Evolutionary conservation across 2,888 invertebrate genomes (phyloP).

Genomic region (Oxyteleia sp.): DNA sequence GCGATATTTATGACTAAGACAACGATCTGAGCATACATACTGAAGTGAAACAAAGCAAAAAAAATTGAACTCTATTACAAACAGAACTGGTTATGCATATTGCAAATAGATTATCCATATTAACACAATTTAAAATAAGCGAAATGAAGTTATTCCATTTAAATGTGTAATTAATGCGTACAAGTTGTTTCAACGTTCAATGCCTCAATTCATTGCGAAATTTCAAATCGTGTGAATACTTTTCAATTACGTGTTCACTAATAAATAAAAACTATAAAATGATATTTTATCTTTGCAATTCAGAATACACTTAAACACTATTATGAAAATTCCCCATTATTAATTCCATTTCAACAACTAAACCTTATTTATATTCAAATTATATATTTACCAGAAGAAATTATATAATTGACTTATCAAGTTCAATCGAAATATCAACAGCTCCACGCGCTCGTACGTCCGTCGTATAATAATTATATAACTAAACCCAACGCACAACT

Average conservation of each 20-base stretch:
- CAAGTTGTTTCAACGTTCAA: not conserved
- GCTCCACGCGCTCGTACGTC: too few relatives aligned
- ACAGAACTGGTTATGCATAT: constrained; percentile 4
- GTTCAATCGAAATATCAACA: not conserved
- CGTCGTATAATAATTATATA: constrained; percentile 8
- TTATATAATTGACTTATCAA: constrained; percentile 2
- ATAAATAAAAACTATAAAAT: not conserved
- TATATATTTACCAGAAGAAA: not conserved
- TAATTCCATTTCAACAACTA: not conserved
- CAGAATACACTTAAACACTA: not conserved
- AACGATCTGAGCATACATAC: not conserved
- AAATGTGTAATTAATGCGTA: not conserved
- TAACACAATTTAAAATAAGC: not conserved
- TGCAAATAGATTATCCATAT: not conserved
- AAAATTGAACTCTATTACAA: not conserved
- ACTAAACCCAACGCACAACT: constrained; percentile 4
- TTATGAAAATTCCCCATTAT: not conserved
- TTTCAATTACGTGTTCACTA: not conserved
- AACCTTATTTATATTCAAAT: too few relatives aligned
- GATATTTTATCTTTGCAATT: not conserved
- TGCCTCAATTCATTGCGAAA: constrained; percentile 3
- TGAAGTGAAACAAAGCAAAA: too few relatives aligned
- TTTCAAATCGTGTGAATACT: not conserved
- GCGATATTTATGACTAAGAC: not conserved
- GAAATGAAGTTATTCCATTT: not conserved